Evolutionary conservation across 1,140 invertebrate genomes (phyloP).

Genomic region (Wiebesia pumilae): DNA sequence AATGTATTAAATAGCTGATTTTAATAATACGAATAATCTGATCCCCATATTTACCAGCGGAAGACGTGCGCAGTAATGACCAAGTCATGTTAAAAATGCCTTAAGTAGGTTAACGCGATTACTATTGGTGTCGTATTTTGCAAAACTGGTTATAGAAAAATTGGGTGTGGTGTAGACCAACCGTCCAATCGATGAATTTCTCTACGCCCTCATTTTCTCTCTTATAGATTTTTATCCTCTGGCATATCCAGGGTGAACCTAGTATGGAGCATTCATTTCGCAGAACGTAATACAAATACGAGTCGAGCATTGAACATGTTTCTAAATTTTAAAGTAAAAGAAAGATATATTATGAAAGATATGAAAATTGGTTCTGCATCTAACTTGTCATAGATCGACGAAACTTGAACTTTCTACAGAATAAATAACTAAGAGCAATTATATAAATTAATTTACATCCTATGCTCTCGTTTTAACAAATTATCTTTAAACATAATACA

Average conservation of each 20-base stretch:
- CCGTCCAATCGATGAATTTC: slow-evolving; percentile 7
- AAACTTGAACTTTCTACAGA: no score
- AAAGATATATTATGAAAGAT: no score
- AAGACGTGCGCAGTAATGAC: not conserved
- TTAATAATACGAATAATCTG: not conserved
- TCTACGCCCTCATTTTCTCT: not conserved
- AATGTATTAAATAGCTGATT: not conserved
- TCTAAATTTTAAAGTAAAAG: no score
- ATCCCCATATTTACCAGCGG: not conserved
- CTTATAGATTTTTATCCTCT: not conserved
- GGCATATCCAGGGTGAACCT: not conserved
- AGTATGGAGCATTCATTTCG: not conserved
- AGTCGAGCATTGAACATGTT: no score
- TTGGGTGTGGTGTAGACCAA: slow-evolving; percentile 8
- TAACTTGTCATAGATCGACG: no score
- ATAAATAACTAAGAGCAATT: no score
- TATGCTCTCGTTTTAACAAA: no score
- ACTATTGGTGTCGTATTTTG: slow-evolving; percentile 25
- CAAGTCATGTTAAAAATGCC: not conserved
- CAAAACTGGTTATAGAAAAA: slow-evolving; percentile 37
- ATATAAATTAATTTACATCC: no score
- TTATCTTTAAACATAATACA: no score
- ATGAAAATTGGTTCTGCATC: not conserved
- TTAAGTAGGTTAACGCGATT: slow-evolving; percentile 30
- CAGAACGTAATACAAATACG: no score